A percentile compares a stretch with the other conserved stretches of the same genome.
Conservation (phyloP, 1,140 invertebrate species). For the Drosophila ironensis region DNA sequence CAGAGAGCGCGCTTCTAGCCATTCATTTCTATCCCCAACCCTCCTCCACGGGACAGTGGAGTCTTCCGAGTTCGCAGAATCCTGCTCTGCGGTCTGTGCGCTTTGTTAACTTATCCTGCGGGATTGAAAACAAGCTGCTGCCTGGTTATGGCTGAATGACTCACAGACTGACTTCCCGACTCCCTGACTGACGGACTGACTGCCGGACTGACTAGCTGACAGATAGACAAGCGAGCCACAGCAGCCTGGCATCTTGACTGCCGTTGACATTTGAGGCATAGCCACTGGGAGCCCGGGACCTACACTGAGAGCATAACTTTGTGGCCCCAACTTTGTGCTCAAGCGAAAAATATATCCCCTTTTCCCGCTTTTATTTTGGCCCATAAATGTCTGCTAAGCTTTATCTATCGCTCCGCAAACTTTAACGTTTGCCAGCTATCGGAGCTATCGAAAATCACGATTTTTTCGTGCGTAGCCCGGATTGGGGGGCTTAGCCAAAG, state of each 20-base stretch:
- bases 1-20: conserved; percentile 20
- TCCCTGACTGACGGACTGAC: background rate
- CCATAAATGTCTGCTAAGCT: too few relatives aligned
- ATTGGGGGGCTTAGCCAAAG: background rate
- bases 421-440: too few relatives aligned
- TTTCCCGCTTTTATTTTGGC: too few relatives aligned
- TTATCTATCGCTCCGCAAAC: too few relatives aligned
- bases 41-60: too few relatives aligned
- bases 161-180: conserved; percentile 14
- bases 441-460: too few relatives aligned
- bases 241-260: conserved; percentile 40
- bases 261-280: conserved; percentile 47
- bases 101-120: conserved; percentile 50
- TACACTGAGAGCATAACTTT: conserved; percentile 3
- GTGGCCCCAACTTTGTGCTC: too few relatives aligned
- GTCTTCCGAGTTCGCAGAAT: background rate
- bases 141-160: conserved; percentile 21
- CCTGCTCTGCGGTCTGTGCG: conserved; percentile 27
- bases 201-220: background rate
- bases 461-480: too few relatives aligned
- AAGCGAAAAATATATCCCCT: too few relatives aligned
- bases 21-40: too few relatives aligned
- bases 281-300: conserved; percentile 2
- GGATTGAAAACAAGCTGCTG: conserved; percentile 48
- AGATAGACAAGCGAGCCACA: background rate